Percentiles rank a stretch among this genome's conserved stretches.
These are phyloP conservation scores for Nannospalax galili DNA, from an alignment of 2,113 vertebrate species.

Conservation along the genomic window DNA sequence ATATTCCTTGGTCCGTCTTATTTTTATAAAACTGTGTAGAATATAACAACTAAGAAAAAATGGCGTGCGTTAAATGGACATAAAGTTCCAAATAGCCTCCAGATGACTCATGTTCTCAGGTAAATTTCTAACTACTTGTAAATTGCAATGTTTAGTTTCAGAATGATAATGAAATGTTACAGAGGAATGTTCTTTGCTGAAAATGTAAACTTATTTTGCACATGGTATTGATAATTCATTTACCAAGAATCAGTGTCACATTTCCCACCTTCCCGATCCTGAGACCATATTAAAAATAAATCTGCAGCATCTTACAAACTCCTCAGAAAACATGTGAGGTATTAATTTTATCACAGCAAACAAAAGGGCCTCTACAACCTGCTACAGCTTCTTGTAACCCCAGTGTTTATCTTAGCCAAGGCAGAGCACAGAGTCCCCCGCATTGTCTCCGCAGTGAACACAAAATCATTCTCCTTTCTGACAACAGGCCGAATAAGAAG, in stretches of 20 bases:
- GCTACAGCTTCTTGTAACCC: not conserved
- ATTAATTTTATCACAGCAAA: slow-evolving; percentile 52
- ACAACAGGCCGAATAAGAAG: slow-evolving; percentile 50
- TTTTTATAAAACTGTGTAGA: not conserved
- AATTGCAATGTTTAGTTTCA: slow-evolving; percentile 49
- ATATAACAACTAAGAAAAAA: not conserved
- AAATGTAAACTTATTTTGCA: slow-evolving; percentile 47
- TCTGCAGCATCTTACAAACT: slow-evolving; percentile 42
- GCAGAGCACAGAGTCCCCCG: not conserved
- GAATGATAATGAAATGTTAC: slow-evolving; percentile 3
- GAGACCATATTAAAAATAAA: slow-evolving; percentile 71
- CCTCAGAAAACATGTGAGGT: slow-evolving; percentile 46
- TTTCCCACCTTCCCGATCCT: slow-evolving; percentile 3
- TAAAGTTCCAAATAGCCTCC: not conserved
- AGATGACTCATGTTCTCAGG: slow-evolving; percentile 36
- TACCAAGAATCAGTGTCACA: slow-evolving; percentile 28
- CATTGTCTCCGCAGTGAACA: slow-evolving; percentile 14
- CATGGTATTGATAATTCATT: slow-evolving; percentile 50
- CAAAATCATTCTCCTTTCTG: slow-evolving; percentile 40
- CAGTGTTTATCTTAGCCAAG: slow-evolving; percentile 22
- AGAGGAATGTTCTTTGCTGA: slow-evolving; percentile 8
- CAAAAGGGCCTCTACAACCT: not conserved
- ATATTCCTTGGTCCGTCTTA: not conserved
- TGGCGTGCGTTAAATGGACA: not conserved
- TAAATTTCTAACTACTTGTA: slow-evolving; percentile 52